These are phyloP conservation scores for Rhopalosiphum nymphaeae DNA, from an alignment of 2,888 invertebrate species.

Conservation along the genomic window DNA sequence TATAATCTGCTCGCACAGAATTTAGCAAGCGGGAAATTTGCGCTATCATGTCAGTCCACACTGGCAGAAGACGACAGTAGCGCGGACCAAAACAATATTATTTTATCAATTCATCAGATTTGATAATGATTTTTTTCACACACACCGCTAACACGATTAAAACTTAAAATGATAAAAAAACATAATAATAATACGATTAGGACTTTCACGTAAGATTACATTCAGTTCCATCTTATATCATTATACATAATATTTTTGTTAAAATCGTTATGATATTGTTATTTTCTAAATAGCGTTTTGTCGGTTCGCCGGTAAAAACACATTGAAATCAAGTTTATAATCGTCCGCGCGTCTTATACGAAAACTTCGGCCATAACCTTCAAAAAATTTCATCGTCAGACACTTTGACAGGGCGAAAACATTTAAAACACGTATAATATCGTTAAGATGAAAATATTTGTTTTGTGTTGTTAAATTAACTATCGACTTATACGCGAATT, in stretches of 20 bases:
- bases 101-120: conserved; percentile 40
- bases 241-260: background rate
- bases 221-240: background rate
- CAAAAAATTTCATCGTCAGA: conserved; percentile 7
- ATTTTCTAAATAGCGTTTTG: too few relatives aligned
- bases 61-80: background rate
- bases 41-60: background rate
- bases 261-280: background rate
- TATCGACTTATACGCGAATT: background rate
- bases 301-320: background rate
- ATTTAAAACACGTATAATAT: background rate
- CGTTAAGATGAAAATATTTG: background rate
- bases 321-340: background rate
- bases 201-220: background rate
- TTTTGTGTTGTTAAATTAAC: background rate
- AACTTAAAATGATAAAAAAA: background rate
- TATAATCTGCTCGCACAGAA: background rate
- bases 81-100: conserved; percentile 32
- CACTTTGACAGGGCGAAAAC: background rate
- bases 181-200: background rate
- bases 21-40: background rate
- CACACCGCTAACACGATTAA: background rate
- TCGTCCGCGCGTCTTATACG: background rate
- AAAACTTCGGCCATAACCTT: conserved; percentile 48
- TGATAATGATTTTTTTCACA: conserved; percentile 35